Evolutionary conservation across 1,140 invertebrate genomes (phyloP).

Genomic region (Leptinotarsa texana): DNA sequence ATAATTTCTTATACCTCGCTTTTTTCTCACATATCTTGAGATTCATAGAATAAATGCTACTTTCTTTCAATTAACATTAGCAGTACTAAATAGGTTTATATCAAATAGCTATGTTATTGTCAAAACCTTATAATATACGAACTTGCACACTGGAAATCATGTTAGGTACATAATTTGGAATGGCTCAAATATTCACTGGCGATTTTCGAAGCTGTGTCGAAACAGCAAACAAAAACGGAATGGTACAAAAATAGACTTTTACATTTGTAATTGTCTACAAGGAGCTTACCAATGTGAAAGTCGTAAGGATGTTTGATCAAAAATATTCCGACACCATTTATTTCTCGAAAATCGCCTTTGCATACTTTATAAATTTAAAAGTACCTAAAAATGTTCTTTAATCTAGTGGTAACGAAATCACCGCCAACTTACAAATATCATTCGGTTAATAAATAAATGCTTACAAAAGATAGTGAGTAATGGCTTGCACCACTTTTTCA

Average conservation of each 20-base stretch:
- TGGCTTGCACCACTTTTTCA: conserved; percentile 56
- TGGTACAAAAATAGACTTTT: too few species aligned
- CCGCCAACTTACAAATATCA: conserved; percentile 43
- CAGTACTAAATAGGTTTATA: conserved; percentile 53
- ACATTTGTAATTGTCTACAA: not conserved
- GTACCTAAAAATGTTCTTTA: conserved; percentile 45
- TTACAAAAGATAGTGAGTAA: conserved; percentile 52
- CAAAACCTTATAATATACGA: conserved; percentile 52
- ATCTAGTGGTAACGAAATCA: conserved; percentile 50
- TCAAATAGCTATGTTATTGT: conserved; percentile 57
- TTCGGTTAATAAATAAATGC: conserved; percentile 48
- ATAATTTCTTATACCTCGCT: conserved; percentile 48
- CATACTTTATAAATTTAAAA: conserved; percentile 32
- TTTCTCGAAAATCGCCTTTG: not conserved
- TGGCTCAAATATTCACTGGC: conserved; percentile 41
- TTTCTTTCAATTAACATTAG: conserved; percentile 50
- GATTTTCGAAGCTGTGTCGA: not conserved
- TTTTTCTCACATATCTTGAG: conserved; percentile 50
- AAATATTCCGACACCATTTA: not conserved
- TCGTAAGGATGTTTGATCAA: not conserved
- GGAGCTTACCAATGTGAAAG: not conserved
- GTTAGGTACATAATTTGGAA: conserved; percentile 56
- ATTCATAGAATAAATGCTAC: conserved; percentile 55
- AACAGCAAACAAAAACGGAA: too few species aligned
- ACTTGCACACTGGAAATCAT: conserved; percentile 53